Evolutionary conservation across 2,888 invertebrate species (phyloP).

Genomic region (Podotricha telesiphe): DNA sequence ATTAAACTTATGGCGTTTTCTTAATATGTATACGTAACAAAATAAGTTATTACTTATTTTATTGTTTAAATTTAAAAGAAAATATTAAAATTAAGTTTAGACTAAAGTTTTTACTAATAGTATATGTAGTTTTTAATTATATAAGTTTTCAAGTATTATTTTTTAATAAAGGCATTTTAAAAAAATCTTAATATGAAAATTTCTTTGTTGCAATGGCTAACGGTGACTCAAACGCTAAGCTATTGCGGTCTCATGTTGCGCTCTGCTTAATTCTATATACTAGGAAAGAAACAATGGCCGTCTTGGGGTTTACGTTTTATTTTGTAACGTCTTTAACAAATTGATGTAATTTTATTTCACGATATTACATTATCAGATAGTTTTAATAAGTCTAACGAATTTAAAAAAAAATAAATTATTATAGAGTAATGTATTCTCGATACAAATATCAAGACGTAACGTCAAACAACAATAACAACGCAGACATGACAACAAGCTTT

Average conservation of each 20-base stretch:
- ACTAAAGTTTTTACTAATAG: too few relatives aligned
- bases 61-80: too few relatives aligned
- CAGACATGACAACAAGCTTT: not conserved
- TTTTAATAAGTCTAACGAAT: too few relatives aligned
- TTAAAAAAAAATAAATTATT: too few relatives aligned
- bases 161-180: too few relatives aligned
- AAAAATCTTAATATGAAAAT: not conserved
- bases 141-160: not conserved
- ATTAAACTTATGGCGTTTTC: not conserved
- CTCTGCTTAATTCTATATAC: conserved; percentile 61
- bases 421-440: too few relatives aligned
- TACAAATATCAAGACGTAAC: conserved; percentile 32
- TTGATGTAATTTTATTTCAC: too few relatives aligned
- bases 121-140: too few relatives aligned
- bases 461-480: not conserved
- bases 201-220: conserved; percentile 40
- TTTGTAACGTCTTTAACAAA: conserved; percentile 51
- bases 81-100: too few relatives aligned
- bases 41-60: too few relatives aligned
- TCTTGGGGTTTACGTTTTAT: conserved; percentile 62
- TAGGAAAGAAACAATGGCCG: conserved; percentile 68
- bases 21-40: not conserved
- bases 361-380: too few relatives aligned
- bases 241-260: conserved; percentile 61
- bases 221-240: conserved; percentile 56